Conservation (phyloP, 2,888 invertebrate species). For the Perizoma affinitatum region DNA sequence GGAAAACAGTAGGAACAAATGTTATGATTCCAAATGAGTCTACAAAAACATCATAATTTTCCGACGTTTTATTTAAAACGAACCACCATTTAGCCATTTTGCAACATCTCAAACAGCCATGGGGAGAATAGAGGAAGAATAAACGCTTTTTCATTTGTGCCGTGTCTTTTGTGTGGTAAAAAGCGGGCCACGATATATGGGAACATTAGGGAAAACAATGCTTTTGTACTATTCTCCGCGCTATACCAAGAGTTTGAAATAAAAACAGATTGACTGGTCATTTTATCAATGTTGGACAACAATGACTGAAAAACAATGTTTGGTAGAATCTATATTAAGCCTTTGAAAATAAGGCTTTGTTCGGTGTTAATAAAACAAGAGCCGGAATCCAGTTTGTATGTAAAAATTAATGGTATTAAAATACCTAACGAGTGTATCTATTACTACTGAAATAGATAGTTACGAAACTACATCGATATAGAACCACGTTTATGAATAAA, state of each 20-base stretch:
- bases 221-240: constrained; percentile 53
- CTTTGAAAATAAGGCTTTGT: constrained; percentile 1
- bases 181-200: constrained; percentile 67
- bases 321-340: constrained; percentile 1
- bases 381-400: not conserved
- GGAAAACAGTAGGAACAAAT: constrained; percentile 27
- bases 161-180: constrained; percentile 65
- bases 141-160: constrained; percentile 70
- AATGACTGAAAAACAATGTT: constrained; percentile 18
- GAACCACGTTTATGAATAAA: no score
- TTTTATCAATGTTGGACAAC: constrained; percentile 40
- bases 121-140: constrained; percentile 57
- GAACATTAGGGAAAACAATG: constrained; percentile 71
- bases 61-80: constrained; percentile 27
- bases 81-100: constrained; percentile 36
- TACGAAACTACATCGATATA: no score
- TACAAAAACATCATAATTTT: constrained; percentile 29
- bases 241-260: constrained; percentile 56
- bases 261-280: constrained; percentile 53
- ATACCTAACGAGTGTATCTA: no score
- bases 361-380: not conserved
- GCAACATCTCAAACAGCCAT: constrained; percentile 48
- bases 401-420: no score
- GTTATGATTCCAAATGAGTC: constrained; percentile 24
- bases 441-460: no score